Base-by-base conservation (phyloP, 2,888 invertebrate species). In the Agonum fuliginosum region DNA sequence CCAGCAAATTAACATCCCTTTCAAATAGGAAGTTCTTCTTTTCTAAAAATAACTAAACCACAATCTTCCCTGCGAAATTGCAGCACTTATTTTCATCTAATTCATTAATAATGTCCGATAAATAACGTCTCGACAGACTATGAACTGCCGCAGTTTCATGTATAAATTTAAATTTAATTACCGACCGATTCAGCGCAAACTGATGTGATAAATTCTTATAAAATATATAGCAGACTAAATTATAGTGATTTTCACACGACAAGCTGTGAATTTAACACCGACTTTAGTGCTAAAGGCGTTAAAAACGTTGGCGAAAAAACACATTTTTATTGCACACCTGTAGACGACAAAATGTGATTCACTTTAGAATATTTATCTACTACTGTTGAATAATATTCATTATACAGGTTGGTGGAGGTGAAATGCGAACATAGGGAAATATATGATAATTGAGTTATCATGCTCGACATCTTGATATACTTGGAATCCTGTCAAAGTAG, bases 101-200 rank as follows among this genome's bases (percentile, higher is more conserved):
- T 48, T 20, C 3, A 19, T 48, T 20, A 48, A 17, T 48, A 48
- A 48, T 48, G 12, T 17, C 12, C 12, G 8, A 19, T 48, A 48
- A 48, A 19, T 20, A 19, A 48, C 17, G 20, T 17, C 12, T 8
- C 48, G 17, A 20, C 37, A 37, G 0, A 10, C 20, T 48, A 12
- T 48, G 17, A 70, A 70, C 46, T 14, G 24, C 70, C 46, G 41
- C 46, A 70, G 41, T 46, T 70, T 22, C 43, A 70, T 70, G 46
- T 70, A 46, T 70, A 46, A 70, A 70, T 70, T 70, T 70, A 46
- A 43, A 70, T 70, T 70, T 24, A 41, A 70, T 70, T 70, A 70
- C 70, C 27, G 65, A 19, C n/a, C 12, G 10, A 37, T 37, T 3
- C 37, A 37, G 37, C 10, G 37, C n/a, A 12, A 37, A 10, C 30